phyloP scores from a whole-genome alignment of 2,888 invertebrate species.

The Agonopterix heracliana region DNA sequence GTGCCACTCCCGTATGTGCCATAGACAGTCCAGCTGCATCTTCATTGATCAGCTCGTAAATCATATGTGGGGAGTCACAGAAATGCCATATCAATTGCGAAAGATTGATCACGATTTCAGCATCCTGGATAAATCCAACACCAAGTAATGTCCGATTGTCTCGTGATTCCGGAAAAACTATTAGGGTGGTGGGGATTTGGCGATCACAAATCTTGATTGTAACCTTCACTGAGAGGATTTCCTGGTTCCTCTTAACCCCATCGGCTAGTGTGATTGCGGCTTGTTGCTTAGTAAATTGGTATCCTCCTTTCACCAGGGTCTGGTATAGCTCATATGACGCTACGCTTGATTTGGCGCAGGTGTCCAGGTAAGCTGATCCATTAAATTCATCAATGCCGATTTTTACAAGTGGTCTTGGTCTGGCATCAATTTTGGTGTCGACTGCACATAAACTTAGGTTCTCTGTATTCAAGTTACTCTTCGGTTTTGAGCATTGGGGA shows the following conservation, averaged over 20 bases:
- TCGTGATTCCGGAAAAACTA: conserved; percentile 17
- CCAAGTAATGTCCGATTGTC: conserved; percentile 18
- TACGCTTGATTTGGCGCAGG: conserved; percentile 8
- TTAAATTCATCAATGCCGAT: too few species aligned
- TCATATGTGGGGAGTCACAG: conserved; percentile 2
- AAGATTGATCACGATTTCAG: conserved; percentile 16
- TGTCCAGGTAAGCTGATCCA: too few species aligned
- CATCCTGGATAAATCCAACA: conserved; percentile 19
- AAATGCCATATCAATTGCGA: conserved; percentile 15
- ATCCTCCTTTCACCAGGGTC: conserved; percentile 3
- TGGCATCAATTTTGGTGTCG: too few species aligned
- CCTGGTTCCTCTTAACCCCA: neutral
- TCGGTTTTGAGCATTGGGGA: too few species aligned
- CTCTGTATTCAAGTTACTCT: too few species aligned
- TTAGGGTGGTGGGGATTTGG: conserved; percentile 12
- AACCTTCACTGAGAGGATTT: neutral
- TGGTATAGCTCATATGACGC: conserved; percentile 11
- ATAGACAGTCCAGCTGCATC: too few species aligned
- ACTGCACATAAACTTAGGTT: too few species aligned
- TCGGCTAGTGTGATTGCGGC: conserved; percentile 2
- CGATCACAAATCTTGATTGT: neutral
- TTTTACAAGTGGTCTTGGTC: too few species aligned
- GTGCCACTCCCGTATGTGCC: too few species aligned
- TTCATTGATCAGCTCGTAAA: conserved; percentile 13
- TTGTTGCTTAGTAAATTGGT: conserved; percentile 1